phyloP scores from a whole-genome alignment of 2,888 invertebrate species.

The Microctonus hyperodae region DNA sequence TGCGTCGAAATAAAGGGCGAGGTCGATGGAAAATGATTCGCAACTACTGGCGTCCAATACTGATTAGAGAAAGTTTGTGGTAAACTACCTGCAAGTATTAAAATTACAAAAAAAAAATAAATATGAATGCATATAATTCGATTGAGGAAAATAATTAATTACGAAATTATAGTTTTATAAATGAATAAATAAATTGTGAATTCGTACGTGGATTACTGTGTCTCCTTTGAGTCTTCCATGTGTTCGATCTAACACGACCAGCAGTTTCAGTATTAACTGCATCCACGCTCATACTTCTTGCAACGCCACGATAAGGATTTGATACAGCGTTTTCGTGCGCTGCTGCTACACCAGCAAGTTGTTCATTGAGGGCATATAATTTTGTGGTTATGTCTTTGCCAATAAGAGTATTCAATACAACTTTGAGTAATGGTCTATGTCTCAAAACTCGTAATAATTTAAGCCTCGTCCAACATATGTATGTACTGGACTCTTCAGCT shows the following conservation, averaged over 20 bases:
- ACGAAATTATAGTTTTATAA: not conserved
- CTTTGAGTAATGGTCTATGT: constrained; percentile 76
- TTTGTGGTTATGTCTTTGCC: constrained; percentile 89
- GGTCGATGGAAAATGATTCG: constrained; percentile 74
- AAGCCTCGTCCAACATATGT: constrained; percentile 82
- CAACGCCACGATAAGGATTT: constrained; percentile 67
- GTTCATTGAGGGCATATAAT: constrained; percentile 82
- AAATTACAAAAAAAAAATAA: not conserved
- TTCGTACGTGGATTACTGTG: constrained; percentile 63
- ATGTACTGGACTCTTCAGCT: constrained; percentile 79
- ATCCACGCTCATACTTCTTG: constrained; percentile 78
- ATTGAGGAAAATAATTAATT: not conserved
- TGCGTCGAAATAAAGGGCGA: constrained; percentile 69
- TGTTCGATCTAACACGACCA: constrained; percentile 74
- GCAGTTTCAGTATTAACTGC: constrained; percentile 81
- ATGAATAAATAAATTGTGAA: constrained; percentile 24
- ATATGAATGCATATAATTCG: too few relatives aligned
- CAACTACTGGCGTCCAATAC: constrained; percentile 75
- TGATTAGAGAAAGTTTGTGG: constrained; percentile 66
- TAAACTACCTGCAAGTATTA: constrained; percentile 61
- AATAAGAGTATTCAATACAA: constrained; percentile 79
- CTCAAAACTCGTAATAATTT: constrained; percentile 77
- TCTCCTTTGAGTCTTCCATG: constrained; percentile 67
- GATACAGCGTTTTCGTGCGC: constrained; percentile 56
- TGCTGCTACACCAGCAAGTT: constrained; percentile 67